Evolutionary conservation across 2,888 invertebrate genomes (phyloP), one percentile per base, ranked within the genome.

Genomic region (Pelosia muscerda): DNA sequence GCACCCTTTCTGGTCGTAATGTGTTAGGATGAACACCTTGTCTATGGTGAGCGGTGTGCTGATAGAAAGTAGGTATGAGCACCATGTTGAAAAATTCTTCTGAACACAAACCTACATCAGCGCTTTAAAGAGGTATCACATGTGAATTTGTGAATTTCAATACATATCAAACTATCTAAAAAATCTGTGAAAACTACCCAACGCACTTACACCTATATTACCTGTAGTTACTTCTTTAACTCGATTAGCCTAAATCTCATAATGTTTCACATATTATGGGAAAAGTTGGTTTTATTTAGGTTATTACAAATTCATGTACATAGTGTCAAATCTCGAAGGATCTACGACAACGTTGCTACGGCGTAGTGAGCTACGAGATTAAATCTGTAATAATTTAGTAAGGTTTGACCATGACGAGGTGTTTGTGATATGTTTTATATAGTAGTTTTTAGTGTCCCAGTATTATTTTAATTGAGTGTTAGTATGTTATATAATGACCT

Each of bases 351-450:
- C 26, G 28, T 9, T 57, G n/a, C 59, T 59, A 59, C 59, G 59
- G 22, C 59, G 59, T 59, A 59, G 59, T 4, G 31, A 1, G 59
- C 59, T 59, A 59, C 38, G 34, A 59, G 31, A 57, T 57, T 57
- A 57, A 57, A 57, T n/a, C n/a, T 28, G 56, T 28, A 57, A 28
- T 23, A 28, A 57, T 57, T 57, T 57, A 57, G 57, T n/a, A 57
- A n/a, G n/a, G 28, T n/a, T 57, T 57, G 49, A 49, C 49, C 49
- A 49, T 49, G 49, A n/a, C 15, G 38, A 38, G n/a, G 42, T 19
- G 42, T 42, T 19, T 13, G 42, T 42, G 15, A 15, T 38, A 38
- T 19, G 42, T 42, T 49, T 42, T 42, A 19, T 38, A 38, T 2
- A 15, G 4, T 15, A 4, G 15, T 38, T 38, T 15, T 11, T 42